Percentiles rank a stretch among this genome's conserved stretches.
These are phyloP conservation scores for Ditylenchus dipsaci DNA, from an alignment of 1,140 invertebrate genomes.

Conservation along the genomic window DNA sequence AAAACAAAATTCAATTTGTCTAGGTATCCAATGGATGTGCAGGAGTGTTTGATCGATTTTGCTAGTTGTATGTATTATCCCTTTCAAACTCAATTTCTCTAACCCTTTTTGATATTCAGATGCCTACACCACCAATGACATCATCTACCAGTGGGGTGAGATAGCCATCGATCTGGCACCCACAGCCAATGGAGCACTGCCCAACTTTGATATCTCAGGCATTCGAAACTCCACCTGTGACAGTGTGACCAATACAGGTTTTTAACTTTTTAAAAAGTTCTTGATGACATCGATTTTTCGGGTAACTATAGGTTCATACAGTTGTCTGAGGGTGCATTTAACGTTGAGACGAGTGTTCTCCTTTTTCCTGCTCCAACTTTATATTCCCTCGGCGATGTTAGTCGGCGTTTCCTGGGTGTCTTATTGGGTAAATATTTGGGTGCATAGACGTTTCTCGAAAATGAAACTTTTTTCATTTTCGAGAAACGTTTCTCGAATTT, in stretches of 20 bases:
- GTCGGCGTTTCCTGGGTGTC: slow-evolving; percentile 56
- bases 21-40: slow-evolving; percentile 80
- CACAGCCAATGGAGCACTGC: slow-evolving; percentile 43
- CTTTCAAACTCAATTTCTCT: slow-evolving; percentile 5
- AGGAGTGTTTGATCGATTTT: slow-evolving; percentile 84
- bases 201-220: slow-evolving; percentile 41
- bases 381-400: slow-evolving; percentile 61
- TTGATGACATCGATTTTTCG: not conserved
- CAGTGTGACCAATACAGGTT: slow-evolving; percentile 42
- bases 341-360: slow-evolving; percentile 92
- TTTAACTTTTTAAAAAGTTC: not conserved
- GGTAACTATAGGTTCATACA: slow-evolving; percentile 29
- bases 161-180: slow-evolving; percentile 59
- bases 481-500: too few species aligned
- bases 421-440: slow-evolving; percentile 41
- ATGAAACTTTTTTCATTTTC: too few species aligned
- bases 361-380: slow-evolving; percentile 83
- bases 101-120: slow-evolving; percentile 65
- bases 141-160: slow-evolving; percentile 86
- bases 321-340: slow-evolving; percentile 82
- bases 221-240: slow-evolving; percentile 35
- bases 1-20: too few species aligned
- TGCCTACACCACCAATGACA: slow-evolving; percentile 86
- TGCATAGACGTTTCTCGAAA: too few species aligned
- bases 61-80: slow-evolving; percentile 71